These are phyloP conservation scores for Arremon aurantiirostris DNA, from an alignment of 2,797 vertebrate genomes.

Conservation along the genomic window DNA sequence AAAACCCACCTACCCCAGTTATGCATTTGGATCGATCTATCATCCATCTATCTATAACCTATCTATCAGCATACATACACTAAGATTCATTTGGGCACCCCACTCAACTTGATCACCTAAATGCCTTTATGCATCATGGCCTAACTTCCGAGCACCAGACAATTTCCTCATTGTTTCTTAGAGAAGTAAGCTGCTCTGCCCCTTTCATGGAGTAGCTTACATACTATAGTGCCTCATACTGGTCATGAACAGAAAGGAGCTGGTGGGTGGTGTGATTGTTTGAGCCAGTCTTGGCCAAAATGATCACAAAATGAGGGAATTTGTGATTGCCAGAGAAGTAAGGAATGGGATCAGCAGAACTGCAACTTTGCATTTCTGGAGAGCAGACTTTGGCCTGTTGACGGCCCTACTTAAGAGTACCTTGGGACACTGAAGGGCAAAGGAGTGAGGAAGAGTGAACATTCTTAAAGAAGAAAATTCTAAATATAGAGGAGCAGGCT, in stretches of 20 bases:
- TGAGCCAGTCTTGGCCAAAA: not conserved
- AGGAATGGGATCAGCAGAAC: not conserved
- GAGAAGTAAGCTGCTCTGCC: not conserved
- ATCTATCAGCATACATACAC: too few relatives aligned
- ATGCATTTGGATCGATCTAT: rapidly evolving
- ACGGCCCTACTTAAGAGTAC: not conserved
- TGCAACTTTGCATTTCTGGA: not conserved
- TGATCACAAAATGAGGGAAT: not conserved
- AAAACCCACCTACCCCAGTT: not conserved
- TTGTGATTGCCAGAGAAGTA: not conserved
- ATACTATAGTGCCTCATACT: not conserved
- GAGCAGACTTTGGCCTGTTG: not conserved
- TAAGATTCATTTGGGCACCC: not conserved
- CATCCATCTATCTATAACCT: too few relatives aligned
- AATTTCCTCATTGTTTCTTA: not conserved
- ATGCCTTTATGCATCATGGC: not conserved
- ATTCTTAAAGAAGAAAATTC: not conserved
- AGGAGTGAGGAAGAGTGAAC: not conserved
- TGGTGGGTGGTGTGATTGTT: not conserved
- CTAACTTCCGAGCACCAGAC: not conserved
- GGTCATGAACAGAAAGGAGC: not conserved
- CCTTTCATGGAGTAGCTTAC: not conserved
- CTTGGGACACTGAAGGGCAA: not conserved
- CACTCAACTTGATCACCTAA: not conserved
- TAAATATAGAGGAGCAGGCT: not conserved